phyloP scores from a whole-genome alignment of 2,888 invertebrate species.

The Ophion obscuratus region DNA sequence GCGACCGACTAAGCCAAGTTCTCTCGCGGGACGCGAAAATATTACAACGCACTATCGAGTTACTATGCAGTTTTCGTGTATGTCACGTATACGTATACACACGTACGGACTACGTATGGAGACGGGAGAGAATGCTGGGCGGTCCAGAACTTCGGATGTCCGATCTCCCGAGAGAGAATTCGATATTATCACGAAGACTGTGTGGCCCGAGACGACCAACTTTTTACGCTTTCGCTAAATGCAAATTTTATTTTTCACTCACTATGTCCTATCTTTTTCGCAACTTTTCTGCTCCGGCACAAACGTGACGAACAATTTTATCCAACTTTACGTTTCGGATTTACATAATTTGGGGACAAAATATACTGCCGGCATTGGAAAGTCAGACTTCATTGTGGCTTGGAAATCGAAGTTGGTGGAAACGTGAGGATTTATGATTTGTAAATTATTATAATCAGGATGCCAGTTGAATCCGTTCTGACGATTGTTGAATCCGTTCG shows the following conservation, averaged over 20 bases:
- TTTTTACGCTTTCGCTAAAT: conserved; percentile 42
- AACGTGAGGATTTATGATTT: not conserved
- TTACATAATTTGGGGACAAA: not conserved
- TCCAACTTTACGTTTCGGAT: not conserved
- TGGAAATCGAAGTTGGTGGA: not conserved
- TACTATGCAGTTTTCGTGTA: conserved; percentile 70
- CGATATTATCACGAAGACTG: conserved; percentile 56
- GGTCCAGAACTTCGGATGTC: conserved; percentile 63
- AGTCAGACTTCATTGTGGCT: not conserved
- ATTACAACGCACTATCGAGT: conserved; percentile 72
- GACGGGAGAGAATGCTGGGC: conserved; percentile 66
- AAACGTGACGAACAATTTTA: not conserved
- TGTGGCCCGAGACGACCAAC: conserved; percentile 44
- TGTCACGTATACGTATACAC: not conserved
- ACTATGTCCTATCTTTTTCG: not conserved
- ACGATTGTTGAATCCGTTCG: too few relatives aligned
- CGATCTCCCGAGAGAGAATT: conserved; percentile 54
- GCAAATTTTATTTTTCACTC: conserved; percentile 25
- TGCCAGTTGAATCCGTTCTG: not conserved
- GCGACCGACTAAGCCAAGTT: conserved; percentile 52
- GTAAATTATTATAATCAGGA: not conserved
- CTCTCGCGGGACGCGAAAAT: conserved; percentile 64
- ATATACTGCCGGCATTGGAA: not conserved
- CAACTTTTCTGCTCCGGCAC: not conserved
- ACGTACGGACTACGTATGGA: conserved; percentile 12